Conservation (phyloP, 1,140 invertebrate species). For the Trachymyrmex septentrionalis region DNA sequence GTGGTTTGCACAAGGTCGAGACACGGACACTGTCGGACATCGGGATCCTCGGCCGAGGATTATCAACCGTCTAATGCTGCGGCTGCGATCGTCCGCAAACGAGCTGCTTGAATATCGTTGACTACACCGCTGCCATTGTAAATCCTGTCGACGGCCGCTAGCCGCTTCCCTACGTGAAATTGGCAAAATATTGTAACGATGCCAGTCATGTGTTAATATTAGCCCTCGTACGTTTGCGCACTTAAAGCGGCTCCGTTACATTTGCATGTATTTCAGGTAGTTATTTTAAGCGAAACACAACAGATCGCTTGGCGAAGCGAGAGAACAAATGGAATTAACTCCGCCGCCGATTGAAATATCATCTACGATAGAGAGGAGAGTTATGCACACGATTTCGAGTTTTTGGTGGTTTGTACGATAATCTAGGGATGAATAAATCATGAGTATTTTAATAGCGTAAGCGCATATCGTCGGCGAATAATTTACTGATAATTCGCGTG, state of each 20-base stretch:
- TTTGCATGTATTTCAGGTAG: slow-evolving; percentile 16
- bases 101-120: slow-evolving; percentile 44
- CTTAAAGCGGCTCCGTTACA: background rate
- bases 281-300: slow-evolving; percentile 24
- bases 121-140: background rate
- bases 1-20: slow-evolving; percentile 81
- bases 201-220: slow-evolving; percentile 10
- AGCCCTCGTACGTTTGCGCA: background rate
- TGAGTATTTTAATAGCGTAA: slow-evolving; percentile 51
- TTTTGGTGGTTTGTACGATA: slow-evolving; percentile 61
- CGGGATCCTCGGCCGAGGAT: slow-evolving; percentile 50
- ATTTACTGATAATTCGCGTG: slow-evolving; percentile 62
- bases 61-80: slow-evolving; percentile 66
- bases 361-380: slow-evolving; percentile 41
- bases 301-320: background rate
- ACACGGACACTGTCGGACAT: slow-evolving; percentile 43
- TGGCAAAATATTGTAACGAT: slow-evolving; percentile 17
- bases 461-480: slow-evolving; percentile 44
- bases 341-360: slow-evolving; percentile 22
- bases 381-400: slow-evolving; percentile 45
- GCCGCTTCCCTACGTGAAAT: background rate
- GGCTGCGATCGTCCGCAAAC: slow-evolving; percentile 50
- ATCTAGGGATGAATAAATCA: slow-evolving; percentile 55
- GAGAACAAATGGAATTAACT: slow-evolving; percentile 54
- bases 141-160: background rate